A percentile compares a stretch with the other conserved stretches of the same genome.
Evolutionary conservation across 2,888 invertebrate genomes (phyloP).

Genomic region (Pyrrhia umbra): DNA sequence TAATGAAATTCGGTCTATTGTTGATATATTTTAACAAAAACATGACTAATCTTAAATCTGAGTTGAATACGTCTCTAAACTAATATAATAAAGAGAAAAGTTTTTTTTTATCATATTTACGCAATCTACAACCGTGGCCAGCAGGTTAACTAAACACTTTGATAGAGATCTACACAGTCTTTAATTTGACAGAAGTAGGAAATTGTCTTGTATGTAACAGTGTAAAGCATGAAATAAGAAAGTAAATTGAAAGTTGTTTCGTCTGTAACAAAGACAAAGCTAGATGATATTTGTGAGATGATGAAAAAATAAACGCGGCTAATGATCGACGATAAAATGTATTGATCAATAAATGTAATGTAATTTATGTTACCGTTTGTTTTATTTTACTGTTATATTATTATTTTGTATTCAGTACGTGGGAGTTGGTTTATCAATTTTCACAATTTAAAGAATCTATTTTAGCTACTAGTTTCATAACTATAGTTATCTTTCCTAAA

Average conservation of each 20-base stretch:
- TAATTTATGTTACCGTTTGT: slow-evolving; percentile 20
- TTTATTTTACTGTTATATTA: slow-evolving; percentile 4
- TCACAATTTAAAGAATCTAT: not conserved
- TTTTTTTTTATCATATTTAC: slow-evolving; percentile 44
- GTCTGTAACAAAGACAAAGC: slow-evolving; percentile 62
- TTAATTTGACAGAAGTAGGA: slow-evolving; percentile 61
- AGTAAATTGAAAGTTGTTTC: slow-evolving; percentile 72
- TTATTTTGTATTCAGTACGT: slow-evolving; percentile 16
- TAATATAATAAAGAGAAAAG: no score
- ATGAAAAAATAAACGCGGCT: slow-evolving; percentile 57
- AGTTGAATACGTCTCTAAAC: slow-evolving; percentile 38
- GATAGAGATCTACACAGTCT: slow-evolving; percentile 64
- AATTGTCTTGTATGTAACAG: slow-evolving; percentile 55
- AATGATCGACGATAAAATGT: slow-evolving; percentile 49
- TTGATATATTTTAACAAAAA: slow-evolving; percentile 46
- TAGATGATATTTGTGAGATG: slow-evolving; percentile 61
- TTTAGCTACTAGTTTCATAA: not conserved
- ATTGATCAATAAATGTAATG: slow-evolving; percentile 40
- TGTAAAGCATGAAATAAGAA: slow-evolving; percentile 65
- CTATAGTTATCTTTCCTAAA: no score
- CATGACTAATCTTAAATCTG: slow-evolving; percentile 39
- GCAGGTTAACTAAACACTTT: slow-evolving; percentile 38
- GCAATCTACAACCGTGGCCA: slow-evolving; percentile 38
- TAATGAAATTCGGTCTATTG: slow-evolving; percentile 59
- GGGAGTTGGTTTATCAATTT: slow-evolving; percentile 2